Evolutionary conservation across 2,797 vertebrate genomes (phyloP), one percentile per base, ranked within the genome.

Genomic region (Acanthiza pusilla): DNA sequence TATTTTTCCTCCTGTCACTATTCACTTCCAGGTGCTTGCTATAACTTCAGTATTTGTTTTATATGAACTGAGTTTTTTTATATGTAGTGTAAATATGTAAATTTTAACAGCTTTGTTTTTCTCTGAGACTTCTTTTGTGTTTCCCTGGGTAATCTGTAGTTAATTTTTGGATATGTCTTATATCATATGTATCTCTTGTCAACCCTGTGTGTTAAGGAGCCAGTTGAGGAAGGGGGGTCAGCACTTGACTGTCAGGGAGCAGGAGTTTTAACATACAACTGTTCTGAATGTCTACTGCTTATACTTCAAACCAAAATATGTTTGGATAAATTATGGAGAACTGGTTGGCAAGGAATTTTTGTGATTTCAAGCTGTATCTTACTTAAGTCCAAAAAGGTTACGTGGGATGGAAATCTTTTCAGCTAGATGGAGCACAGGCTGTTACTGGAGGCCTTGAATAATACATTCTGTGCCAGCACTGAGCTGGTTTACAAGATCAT

Each of bases 101-200:
- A 50, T 60, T 48, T 70, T 63, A 55, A 34, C 5, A 2, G 11
- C 25, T 88, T 66, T 83, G 4, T 10, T 85, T 53, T 85, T 89
- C 25, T 57, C 16, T 76, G 30, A 77, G 48, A 19, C 11, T 19
- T 87, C 30, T 71, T 55, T 42, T 11, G 3, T 21, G 10, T 29
- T 61, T 0, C 1, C 22, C 7, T 0, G 0, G 18, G 25, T 85
- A 58, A 30, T 84, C n/a, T 72, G 17, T 78, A 58, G 47, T 84
- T 84, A 34, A 29, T 72, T 66, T 6, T 23, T 84, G 55, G 60
- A 62, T 61, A 23, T 50, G 30, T 29, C 20, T 60, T 9, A 17
- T 57, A 43, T 18, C 15, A 2, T 54, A 8, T 2, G 0, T 53
- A 18, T 85, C n/a, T 67, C 11, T 81, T 72, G 43, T 58, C 17